These are phyloP conservation scores for Eutolmus rufibarbis DNA, from an alignment of 2,888 invertebrate genomes.

Conservation along the genomic window DNA sequence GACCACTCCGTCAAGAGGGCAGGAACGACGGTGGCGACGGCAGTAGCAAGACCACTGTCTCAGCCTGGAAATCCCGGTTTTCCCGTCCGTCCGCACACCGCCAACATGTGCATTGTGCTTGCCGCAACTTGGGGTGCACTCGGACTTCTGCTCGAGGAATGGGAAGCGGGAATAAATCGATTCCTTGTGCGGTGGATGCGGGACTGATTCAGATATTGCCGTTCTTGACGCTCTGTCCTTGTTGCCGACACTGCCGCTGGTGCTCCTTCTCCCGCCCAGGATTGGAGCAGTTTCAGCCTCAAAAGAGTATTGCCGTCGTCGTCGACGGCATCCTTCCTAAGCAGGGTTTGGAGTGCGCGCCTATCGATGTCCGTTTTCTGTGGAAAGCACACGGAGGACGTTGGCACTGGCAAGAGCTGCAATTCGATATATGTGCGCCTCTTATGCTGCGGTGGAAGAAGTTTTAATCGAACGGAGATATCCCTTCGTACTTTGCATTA, in stretches of 20 bases:
- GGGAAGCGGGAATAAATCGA: not conserved
- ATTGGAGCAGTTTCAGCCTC: not conserved
- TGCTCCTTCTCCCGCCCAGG: not conserved
- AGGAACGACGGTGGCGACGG: not conserved
- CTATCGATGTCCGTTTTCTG: not conserved
- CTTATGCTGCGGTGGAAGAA: not conserved
- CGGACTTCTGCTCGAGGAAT: not conserved
- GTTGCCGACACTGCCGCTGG: not conserved
- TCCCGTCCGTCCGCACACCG: not conserved
- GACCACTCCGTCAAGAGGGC: not conserved
- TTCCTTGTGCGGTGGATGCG: not conserved
- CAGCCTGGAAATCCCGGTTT: not conserved
- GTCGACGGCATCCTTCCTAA: not conserved
- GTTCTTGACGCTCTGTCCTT: not conserved
- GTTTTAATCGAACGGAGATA: not conserved
- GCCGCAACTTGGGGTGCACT: not conserved
- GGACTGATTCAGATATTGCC: not conserved
- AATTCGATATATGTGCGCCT: not conserved
- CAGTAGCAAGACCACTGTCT: not conserved
- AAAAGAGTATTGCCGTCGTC: not conserved
- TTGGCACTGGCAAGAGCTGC: not conserved
- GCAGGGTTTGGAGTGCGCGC: not conserved
- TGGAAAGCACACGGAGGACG: not conserved
- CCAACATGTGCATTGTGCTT: not conserved
- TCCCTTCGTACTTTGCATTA: not conserved